Base-by-base conservation (phyloP, 2,797 vertebrate species). In the Miopithecus talapoin region DNA sequence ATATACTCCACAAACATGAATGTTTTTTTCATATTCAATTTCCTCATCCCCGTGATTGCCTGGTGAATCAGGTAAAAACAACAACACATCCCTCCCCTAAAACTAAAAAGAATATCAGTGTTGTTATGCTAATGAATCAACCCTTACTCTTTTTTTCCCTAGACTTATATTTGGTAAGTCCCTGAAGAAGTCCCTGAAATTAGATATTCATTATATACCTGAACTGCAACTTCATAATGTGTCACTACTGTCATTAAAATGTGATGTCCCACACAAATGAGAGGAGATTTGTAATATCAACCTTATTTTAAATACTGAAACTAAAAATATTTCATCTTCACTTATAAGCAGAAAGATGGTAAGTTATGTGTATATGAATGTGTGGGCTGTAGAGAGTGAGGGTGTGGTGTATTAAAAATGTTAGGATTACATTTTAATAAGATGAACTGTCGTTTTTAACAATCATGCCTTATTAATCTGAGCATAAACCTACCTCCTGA, bases 131-230 rank as follows among this genome's bases (percentile, higher is more conserved):
- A 92, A 94, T 70, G 12, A 64, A n/a, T 48, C 64, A 84, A 68
- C 7, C 68, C 2, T 36, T 85, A 48, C 79, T 91, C 41, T 59
- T 93, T 89, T 2, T 59, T 93, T 88, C 1, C 94, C 89, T 46
- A 96, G 8, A 87, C 46, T 93, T 79, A 84, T 39, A 12, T 95
- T 26, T 83, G 1, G 22, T 93, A 61, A 86, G 33, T 43, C 85
- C 97, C 92, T 96, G 97, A 97, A 2, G 2, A 55, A 97, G 0
- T 84, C 64, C 3, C 4, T 92, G 93, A 97, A 97, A 90, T 93
- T 87, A 86, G 87, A 85, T 92, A 59, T 92, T 91, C 57, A 46
- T 74, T 59, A 85, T 39, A 46, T 33, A 90, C 68, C 41, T 93
- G 81, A 85, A 33, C 33, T 75, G 43, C 0, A 84, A 59, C 78